Conservation (phyloP, 2,113 vertebrate genomes). For the Mus pahari region DNA sequence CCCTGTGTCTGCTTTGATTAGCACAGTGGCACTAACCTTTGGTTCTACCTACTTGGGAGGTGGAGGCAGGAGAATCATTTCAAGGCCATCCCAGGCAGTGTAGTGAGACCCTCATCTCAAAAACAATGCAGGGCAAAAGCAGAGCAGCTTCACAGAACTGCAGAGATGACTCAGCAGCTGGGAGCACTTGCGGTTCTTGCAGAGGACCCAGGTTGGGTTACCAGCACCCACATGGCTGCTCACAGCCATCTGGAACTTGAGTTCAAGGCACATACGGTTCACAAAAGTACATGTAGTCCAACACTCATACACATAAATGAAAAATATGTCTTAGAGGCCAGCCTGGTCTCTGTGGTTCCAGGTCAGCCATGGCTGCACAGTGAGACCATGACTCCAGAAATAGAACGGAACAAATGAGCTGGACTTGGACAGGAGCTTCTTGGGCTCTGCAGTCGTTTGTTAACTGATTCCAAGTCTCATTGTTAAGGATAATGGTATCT, state of each 20-base stretch:
- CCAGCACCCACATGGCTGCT: neutral
- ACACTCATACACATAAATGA: neutral
- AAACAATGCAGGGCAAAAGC: neutral
- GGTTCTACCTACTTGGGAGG: neutral
- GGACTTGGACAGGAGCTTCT: neutral
- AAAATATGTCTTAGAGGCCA: neutral
- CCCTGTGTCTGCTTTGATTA: neutral
- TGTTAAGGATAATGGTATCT: neutral
- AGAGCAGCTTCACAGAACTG: neutral
- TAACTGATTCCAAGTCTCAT: neutral
- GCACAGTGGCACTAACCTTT: neutral
- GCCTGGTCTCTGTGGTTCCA: no score
- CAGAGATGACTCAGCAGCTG: neutral
- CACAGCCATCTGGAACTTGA: neutral
- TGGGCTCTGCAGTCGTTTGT: neutral
- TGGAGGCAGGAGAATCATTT: neutral
- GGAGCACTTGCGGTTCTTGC: neutral
- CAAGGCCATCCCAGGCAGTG: neutral
- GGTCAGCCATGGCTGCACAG: neutral
- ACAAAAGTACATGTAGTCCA: neutral
- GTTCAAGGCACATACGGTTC: neutral
- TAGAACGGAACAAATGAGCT: neutral
- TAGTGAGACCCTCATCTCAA: neutral
- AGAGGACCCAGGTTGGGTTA: neutral
- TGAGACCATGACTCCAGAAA: neutral